Evolutionary conservation across 2,888 invertebrate species (phyloP).

Genomic region (Coleophora deauratella): DNA sequence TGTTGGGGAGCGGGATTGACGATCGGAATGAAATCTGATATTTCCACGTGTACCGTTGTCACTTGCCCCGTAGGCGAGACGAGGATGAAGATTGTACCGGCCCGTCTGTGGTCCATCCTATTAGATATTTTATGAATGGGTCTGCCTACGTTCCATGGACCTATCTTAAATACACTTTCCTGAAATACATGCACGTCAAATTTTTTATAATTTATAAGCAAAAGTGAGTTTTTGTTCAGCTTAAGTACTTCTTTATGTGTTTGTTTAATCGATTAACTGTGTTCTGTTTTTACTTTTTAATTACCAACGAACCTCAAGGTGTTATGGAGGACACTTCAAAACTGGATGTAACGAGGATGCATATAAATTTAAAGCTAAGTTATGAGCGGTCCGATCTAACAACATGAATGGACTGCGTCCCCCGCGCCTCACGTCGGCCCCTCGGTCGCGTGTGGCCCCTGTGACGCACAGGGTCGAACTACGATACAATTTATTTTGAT

Average conservation of each 20-base stretch:
- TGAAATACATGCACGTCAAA: no score
- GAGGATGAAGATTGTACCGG: no score
- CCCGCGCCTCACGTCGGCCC: slow-evolving; percentile 26
- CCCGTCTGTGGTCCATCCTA: slow-evolving; percentile 39
- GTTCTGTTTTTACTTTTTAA: slow-evolving; percentile 3
- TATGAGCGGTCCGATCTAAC: slow-evolving; percentile 71
- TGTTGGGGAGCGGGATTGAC: slow-evolving; percentile 34
- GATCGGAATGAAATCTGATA: slow-evolving; percentile 65
- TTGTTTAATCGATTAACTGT: no score
- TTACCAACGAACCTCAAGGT: slow-evolving; percentile 36
- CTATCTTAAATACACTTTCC: no score
- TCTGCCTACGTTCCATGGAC: slow-evolving; percentile 7
- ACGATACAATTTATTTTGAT: no score
- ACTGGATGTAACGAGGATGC: slow-evolving; percentile 48
- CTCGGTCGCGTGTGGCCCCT: slow-evolving; percentile 64
- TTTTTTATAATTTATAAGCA: no score
- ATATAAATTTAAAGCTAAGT: slow-evolving; percentile 73
- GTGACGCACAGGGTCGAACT: slow-evolving; percentile 31
- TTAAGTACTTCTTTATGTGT: neutral
- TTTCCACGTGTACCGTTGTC: slow-evolving; percentile 53
- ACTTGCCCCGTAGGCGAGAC: slow-evolving; percentile 1
- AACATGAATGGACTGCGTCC: slow-evolving; percentile 69
- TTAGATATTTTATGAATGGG: slow-evolving; percentile 55
- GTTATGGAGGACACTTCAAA: slow-evolving; percentile 45
- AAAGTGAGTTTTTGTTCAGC: no score